These are phyloP conservation scores for Tupiocoris notatus DNA, from an alignment of 2,888 invertebrate species.

Conservation along the genomic window DNA sequence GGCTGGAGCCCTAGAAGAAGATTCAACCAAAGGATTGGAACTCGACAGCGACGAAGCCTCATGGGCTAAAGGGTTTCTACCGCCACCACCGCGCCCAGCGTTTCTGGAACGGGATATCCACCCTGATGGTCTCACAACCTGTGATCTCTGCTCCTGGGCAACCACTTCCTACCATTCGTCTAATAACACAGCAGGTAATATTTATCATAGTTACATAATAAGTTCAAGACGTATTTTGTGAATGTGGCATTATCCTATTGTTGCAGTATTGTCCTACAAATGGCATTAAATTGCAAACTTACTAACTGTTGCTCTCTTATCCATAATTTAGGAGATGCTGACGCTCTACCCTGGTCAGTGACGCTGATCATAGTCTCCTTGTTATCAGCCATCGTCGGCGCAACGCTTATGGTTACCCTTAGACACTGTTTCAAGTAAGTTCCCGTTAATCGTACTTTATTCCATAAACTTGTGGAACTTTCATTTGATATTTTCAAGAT, in stretches of 20 bases:
- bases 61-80: conserved; percentile 56
- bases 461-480: not conserved
- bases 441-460: not conserved
- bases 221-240: no score
- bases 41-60: conserved; percentile 47
- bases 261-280: no score
- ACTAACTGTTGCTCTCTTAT: no score
- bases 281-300: no score
- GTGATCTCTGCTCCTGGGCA: conserved; percentile 73
- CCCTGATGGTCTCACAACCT: conserved; percentile 69
- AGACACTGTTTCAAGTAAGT: conserved; percentile 66
- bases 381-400: conserved; percentile 68
- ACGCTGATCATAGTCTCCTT: conserved; percentile 69
- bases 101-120: conserved; percentile 62
- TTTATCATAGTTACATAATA: no score
- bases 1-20: conserved; percentile 49
- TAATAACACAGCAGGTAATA: conserved; percentile 26
- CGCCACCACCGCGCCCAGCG: conserved; percentile 66
- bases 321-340: conserved; percentile 41
- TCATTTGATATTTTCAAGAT: not conserved
- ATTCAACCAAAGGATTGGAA: conserved; percentile 46
- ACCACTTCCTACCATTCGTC: conserved; percentile 34
- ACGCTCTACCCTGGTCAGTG: conserved; percentile 63
- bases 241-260: no score
- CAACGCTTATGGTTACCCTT: conserved; percentile 69